Evolutionary conservation across 2,797 vertebrate genomes (phyloP).

Genomic region (Chloroceryle inda): DNA sequence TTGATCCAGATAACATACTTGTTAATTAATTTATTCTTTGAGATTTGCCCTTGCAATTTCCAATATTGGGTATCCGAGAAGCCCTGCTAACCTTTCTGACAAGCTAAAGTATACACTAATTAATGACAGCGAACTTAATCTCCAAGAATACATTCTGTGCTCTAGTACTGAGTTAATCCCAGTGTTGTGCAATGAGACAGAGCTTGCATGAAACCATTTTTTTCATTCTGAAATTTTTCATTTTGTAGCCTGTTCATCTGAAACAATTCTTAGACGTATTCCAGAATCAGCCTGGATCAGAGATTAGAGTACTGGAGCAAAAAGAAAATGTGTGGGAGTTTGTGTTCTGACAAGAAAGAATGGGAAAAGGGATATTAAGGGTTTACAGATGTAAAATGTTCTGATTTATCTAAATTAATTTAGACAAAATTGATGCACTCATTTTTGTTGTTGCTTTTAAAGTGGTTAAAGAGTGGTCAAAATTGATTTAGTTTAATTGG

Average conservation of each 20-base stretch:
- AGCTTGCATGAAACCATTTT: not conserved
- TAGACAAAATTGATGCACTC: constrained; percentile 53
- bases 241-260: not conserved
- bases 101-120: not conserved
- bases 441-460: constrained; percentile 51
- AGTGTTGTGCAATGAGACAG: not conserved
- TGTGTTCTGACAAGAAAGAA: not conserved
- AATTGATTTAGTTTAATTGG: constrained; percentile 70
- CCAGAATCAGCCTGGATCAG: not conserved
- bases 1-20: not conserved
- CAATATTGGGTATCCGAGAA: not conserved
- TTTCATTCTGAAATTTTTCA: not conserved
- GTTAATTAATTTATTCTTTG: not conserved
- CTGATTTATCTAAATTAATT: constrained; percentile 63
- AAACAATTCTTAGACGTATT: not conserved
- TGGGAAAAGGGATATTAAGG: not conserved
- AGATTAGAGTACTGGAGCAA: not conserved
- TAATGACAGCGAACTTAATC: not conserved
- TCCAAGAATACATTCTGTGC: not conserved
- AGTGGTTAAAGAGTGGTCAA: constrained; percentile 57
- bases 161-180: not conserved
- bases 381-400: constrained; percentile 37
- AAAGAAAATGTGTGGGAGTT: not conserved
- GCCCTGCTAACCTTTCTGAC: not conserved
- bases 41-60: not conserved